phyloP scores from a whole-genome alignment of 2,888 invertebrate species.

The Cataglyphis livida region DNA sequence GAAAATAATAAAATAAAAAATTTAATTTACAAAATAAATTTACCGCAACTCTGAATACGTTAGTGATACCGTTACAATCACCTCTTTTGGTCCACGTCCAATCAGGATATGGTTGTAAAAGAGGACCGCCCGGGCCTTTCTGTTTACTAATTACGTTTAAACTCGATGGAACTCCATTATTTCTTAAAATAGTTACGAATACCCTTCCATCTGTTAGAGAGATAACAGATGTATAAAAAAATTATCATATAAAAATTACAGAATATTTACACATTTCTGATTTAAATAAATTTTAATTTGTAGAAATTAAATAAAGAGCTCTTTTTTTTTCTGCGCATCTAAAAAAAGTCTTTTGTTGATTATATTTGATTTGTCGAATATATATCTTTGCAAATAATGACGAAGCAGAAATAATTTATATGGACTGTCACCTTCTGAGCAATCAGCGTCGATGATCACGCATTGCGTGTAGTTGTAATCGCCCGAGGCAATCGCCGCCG shows the following conservation, averaged over 20 bases:
- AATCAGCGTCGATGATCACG: not conserved
- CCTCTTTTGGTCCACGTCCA: conserved; percentile 88
- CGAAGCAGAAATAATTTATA: conserved; percentile 1
- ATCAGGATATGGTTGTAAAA: conserved; percentile 88
- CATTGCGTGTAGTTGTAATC: not conserved
- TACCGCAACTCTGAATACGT: conserved; percentile 91
- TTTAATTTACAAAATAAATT: conserved; percentile 79
- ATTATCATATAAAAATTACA: not conserved
- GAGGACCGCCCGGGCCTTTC: conserved; percentile 85
- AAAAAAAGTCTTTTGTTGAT: too few species aligned
- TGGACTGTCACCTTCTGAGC: not conserved
- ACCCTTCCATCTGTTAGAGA: conserved; percentile 76
- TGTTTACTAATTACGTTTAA: conserved; percentile 88
- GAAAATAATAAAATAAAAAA: too few species aligned
- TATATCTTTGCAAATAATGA: not conserved
- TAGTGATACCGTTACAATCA: conserved; percentile 88
- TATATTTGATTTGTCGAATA: too few species aligned
- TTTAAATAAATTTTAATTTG: too few species aligned
- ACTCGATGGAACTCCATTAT: conserved; percentile 89
- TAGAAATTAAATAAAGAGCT: too few species aligned
- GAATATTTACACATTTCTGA: too few species aligned
- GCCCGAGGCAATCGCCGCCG: not conserved
- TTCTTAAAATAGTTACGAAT: conserved; percentile 90
- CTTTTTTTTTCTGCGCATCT: too few species aligned
- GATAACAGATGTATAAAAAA: not conserved